A percentile compares a stretch with the other conserved stretches of the same genome.
Evolutionary conservation across 2,797 vertebrate species (phyloP).

Genomic region (Acanthurus lineatus): DNA sequence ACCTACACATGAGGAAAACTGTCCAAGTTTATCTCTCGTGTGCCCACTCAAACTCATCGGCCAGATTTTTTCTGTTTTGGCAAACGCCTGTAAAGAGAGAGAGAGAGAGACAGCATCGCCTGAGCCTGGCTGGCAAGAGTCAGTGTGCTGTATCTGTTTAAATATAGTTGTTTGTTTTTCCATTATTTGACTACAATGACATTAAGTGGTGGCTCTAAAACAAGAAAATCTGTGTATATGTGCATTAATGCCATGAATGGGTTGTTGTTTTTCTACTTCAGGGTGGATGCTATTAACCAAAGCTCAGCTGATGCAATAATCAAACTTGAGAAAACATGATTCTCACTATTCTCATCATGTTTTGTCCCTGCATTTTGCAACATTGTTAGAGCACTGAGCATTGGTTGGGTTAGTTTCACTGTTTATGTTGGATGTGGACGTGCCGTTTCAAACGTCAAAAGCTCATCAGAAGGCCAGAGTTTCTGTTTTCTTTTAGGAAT

Average conservation of each 20-base stretch:
- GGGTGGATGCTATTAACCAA: background rate
- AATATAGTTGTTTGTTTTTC: slow-evolving; percentile 6
- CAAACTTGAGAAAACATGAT: slow-evolving; percentile 34
- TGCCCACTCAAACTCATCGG: slow-evolving; percentile 31
- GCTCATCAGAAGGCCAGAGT: slow-evolving; percentile 64
- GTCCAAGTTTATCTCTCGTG: slow-evolving; percentile 33
- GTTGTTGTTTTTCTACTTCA: background rate
- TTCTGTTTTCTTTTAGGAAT: slow-evolving; percentile 72
- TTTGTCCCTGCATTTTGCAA: slow-evolving; percentile 20
- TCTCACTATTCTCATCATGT: slow-evolving; percentile 46
- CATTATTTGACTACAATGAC: background rate
- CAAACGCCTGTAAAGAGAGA: slow-evolving; percentile 3
- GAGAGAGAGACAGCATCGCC: slow-evolving; percentile 17
- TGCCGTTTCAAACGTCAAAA: slow-evolving; percentile 61
- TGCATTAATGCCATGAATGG: slow-evolving; percentile 15
- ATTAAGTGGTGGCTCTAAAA: background rate
- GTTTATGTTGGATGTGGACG: slow-evolving; percentile 73
- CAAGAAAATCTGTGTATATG: background rate
- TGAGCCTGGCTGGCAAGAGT: background rate
- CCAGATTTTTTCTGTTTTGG: slow-evolving; percentile 45
- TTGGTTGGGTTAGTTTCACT: slow-evolving; percentile 30
- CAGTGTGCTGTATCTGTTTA: slow-evolving; percentile 2
- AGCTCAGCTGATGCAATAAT: slow-evolving; percentile 32
- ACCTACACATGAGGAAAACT: slow-evolving; percentile 47
- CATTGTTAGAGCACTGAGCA: slow-evolving; percentile 21